Conservation (phyloP, 92 coral and sea anemone genomes). For the Umimayanthus chanpuru region DNA sequence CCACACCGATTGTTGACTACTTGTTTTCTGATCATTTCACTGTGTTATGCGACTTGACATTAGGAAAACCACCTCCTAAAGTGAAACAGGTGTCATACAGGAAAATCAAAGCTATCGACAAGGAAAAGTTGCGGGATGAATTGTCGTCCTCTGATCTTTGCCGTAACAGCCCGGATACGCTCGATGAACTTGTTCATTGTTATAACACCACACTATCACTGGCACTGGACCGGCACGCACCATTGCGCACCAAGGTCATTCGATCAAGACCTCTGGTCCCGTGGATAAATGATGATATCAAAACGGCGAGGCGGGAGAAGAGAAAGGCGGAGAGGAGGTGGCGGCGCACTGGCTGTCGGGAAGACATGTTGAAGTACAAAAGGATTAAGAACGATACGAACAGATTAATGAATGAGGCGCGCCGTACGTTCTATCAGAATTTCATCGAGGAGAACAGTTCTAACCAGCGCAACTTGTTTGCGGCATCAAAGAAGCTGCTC, state of each 20-base stretch:
- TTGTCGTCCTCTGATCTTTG: constrained; percentile 47
- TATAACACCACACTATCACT: constrained; percentile 51
- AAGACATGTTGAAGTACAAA: too few species aligned
- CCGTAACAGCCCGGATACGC: constrained; percentile 43
- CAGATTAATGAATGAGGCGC: constrained; percentile 30
- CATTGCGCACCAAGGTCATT: constrained; percentile 49
- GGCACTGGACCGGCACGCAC: constrained; percentile 58
- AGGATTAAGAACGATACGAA: constrained; percentile 49
- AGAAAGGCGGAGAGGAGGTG: constrained; percentile 62
- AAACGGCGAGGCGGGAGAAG: constrained; percentile 51
- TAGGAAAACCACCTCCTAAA: too few species aligned
- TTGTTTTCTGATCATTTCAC: constrained; percentile 37
- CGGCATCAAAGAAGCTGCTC: constrained; percentile 52
- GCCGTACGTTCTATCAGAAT: constrained; percentile 55
- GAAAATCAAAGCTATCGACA: too few species aligned
- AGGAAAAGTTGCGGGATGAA: constrained; percentile 35
- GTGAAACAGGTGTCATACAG: too few species aligned
- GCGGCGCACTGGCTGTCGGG: too few species aligned
- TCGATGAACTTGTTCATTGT: constrained; percentile 55
- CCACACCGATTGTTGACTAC: too few species aligned
- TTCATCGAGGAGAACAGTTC: constrained; percentile 57
- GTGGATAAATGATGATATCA: constrained; percentile 54
- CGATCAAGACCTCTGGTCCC: constrained; percentile 57
- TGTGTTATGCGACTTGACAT: too few species aligned
- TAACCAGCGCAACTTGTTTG: constrained; percentile 48